phyloP scores from a whole-genome alignment of 2,888 invertebrate species.

The Caprella mutica region DNA sequence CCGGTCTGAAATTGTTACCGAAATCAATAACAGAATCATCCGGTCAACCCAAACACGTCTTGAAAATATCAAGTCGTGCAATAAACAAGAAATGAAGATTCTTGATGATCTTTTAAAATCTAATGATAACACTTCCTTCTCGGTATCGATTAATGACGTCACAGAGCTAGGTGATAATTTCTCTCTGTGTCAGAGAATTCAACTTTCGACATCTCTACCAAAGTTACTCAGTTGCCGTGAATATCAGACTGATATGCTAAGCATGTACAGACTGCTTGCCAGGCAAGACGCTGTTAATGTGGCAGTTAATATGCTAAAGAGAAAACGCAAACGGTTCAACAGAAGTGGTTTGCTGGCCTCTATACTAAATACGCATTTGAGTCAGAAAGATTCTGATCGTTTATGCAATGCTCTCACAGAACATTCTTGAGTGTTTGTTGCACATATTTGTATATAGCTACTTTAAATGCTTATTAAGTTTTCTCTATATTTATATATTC shows the following conservation, averaged over 20 bases:
- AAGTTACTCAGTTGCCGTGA: neutral
- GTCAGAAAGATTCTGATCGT: too few relatives aligned
- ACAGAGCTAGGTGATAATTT: neutral
- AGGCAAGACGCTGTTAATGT: constrained; percentile 2
- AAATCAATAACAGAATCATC: too few relatives aligned
- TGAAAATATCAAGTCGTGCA: too few relatives aligned
- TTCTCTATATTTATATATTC: constrained; percentile 6
- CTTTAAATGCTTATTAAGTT: neutral
- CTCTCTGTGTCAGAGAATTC: neutral
- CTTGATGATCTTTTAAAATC: too few relatives aligned
- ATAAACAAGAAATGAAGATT: too few relatives aligned
- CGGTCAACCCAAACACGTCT: too few relatives aligned
- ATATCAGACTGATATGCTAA: neutral
- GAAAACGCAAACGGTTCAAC: neutral
- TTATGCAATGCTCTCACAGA: too few relatives aligned
- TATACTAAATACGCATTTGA: neutral
- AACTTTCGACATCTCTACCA: neutral
- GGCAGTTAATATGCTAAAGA: neutral
- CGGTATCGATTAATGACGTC: too few relatives aligned
- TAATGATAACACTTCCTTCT: too few relatives aligned
- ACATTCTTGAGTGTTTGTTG: too few relatives aligned
- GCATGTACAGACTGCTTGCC: neutral
- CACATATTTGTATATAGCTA: neutral
- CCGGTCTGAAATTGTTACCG: too few relatives aligned
- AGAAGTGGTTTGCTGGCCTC: too few relatives aligned